Evolutionary conservation across 2,888 invertebrate species (phyloP).

Genomic region (Papilio elwesi): DNA sequence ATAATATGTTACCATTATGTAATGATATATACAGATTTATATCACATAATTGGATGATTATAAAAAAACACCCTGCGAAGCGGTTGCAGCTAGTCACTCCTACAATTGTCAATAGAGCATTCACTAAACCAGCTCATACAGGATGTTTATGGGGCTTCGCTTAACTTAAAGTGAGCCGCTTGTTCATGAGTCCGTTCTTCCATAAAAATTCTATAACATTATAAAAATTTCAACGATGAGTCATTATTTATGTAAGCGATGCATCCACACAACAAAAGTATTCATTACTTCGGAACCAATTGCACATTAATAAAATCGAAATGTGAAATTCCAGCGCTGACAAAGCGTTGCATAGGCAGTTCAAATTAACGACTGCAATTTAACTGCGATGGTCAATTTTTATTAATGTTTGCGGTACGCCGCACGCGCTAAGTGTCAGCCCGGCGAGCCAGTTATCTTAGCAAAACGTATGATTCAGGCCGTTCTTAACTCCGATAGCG

Average conservation of each 20-base stretch:
- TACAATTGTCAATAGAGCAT: no score
- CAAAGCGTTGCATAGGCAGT: conserved; percentile 63
- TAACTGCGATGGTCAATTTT: conserved; percentile 58
- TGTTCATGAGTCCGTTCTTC: neutral
- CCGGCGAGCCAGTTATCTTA: conserved; percentile 45
- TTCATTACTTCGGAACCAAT: conserved; percentile 42
- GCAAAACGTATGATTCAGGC: conserved; percentile 28
- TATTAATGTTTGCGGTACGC: conserved; percentile 71
- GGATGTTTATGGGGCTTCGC: no score
- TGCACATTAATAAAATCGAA: conserved; percentile 47
- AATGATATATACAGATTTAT: no score
- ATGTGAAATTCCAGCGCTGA: conserved; percentile 57
- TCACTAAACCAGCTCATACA: no score
- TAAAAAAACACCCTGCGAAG: no score
- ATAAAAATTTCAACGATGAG: neutral
- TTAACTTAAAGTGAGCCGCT: no score
- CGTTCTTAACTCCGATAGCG: neutral
- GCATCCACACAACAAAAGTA: conserved; percentile 22
- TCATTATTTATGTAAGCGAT: neutral
- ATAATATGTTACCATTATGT: no score
- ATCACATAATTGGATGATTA: no score
- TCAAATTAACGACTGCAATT: conserved; percentile 66
- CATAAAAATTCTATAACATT: neutral
- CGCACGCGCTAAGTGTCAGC: conserved; percentile 50
- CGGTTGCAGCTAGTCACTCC: no score